Evolutionary conservation across 2,113 vertebrate genomes (phyloP).

Genomic region (Fukomys damarensis): DNA sequence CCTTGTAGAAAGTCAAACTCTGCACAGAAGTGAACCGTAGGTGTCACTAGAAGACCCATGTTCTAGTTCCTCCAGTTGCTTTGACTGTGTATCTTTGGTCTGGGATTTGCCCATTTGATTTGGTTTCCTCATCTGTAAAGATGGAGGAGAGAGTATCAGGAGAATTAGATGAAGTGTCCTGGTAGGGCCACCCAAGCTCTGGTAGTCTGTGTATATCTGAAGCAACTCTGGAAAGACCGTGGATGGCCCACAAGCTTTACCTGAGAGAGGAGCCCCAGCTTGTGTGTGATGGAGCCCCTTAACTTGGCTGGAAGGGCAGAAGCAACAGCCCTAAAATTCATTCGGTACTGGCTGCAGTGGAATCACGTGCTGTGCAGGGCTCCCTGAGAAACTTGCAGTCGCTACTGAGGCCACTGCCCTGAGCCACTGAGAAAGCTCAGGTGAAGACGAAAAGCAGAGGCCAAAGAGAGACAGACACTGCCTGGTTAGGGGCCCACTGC

Average conservation of each 20-base stretch:
- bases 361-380: background rate
- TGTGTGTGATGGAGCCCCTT: background rate
- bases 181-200: background rate
- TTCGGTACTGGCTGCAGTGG: background rate
- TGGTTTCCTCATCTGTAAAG: background rate
- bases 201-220: background rate
- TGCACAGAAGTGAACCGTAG: no score
- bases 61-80: background rate
- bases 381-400: background rate
- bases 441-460: background rate
- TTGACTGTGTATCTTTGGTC: background rate
- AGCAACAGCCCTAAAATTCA: background rate
- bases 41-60: background rate
- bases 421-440: background rate
- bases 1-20: background rate
- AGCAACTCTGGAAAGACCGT: background rate
- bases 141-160: background rate
- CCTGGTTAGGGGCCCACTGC: fast-evolving
- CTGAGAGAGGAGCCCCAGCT: background rate
- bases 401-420: background rate
- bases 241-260: no score
- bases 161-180: background rate
- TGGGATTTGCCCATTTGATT: background rate
- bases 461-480: background rate
- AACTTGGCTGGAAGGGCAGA: background rate